Percentiles rank a stretch among this genome's conserved stretches.
Conservation (phyloP, 2,888 invertebrate genomes). For the Papilio demoleus region DNA sequence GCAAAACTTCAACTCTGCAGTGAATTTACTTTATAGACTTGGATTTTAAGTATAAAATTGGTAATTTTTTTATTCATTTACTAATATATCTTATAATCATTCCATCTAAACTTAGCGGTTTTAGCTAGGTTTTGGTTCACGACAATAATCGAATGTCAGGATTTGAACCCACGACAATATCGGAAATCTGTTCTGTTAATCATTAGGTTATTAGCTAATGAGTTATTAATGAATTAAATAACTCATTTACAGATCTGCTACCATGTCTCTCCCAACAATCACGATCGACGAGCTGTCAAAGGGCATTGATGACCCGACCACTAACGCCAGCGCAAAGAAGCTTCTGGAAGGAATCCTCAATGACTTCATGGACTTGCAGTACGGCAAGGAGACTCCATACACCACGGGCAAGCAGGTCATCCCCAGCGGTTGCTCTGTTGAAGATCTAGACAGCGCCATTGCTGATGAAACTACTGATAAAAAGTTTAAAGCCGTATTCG, state of each 20-base stretch:
- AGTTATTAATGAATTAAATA: not conserved
- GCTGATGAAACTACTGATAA: conserved; percentile 56
- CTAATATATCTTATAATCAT: too few relatives aligned
- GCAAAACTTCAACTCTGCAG: too few relatives aligned
- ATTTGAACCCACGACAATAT: too few relatives aligned
- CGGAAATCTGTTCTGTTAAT: too few relatives aligned
- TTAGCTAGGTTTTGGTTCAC: too few relatives aligned
- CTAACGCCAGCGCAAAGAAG: conserved; percentile 58
- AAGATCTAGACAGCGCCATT: conserved; percentile 62
- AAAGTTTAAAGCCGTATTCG: conserved; percentile 65
- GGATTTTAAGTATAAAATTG: too few relatives aligned
- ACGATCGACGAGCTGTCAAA: conserved; percentile 64
- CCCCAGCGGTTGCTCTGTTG: conserved; percentile 59
- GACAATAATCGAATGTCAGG: too few relatives aligned
- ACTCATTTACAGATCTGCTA: conserved; percentile 46
- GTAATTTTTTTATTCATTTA: too few relatives aligned
- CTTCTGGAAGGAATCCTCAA: conserved; percentile 70
- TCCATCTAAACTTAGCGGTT: too few relatives aligned
- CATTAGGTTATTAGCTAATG: too few relatives aligned
- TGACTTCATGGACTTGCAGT: conserved; percentile 75
- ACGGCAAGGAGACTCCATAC: conserved; percentile 70
- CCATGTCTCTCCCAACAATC: conserved; percentile 65
- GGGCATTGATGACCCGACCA: conserved; percentile 61
- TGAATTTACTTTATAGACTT: too few relatives aligned
- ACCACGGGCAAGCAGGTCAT: conserved; percentile 72